A percentile compares a stretch with the other conserved stretches of the same genome.
Evolutionary conservation across 2,113 vertebrate genomes (phyloP).

Genomic region (Lutjanus erythropterus): DNA sequence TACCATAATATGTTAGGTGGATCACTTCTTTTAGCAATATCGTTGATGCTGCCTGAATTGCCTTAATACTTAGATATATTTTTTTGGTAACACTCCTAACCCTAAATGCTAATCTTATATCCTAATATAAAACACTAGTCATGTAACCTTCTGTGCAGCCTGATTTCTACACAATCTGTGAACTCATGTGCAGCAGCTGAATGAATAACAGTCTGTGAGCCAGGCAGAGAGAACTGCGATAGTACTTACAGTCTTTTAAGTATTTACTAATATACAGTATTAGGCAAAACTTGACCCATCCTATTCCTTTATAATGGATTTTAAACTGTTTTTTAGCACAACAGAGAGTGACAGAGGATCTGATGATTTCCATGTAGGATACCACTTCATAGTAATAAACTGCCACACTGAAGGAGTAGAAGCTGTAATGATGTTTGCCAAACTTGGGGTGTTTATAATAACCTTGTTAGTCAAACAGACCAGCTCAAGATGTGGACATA

Average conservation of each 20-base stretch:
- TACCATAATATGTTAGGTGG: neutral
- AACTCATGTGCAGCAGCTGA: too few relatives aligned
- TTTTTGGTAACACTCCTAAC: neutral
- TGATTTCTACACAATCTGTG: too few relatives aligned
- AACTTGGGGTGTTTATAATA: conserved; percentile 37
- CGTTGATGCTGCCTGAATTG: neutral
- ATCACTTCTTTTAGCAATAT: neutral
- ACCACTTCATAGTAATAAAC: conserved; percentile 6
- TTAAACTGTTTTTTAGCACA: conserved; percentile 11
- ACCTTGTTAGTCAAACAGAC: conserved; percentile 14
- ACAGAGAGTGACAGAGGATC: conserved; percentile 5
- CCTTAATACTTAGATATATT: neutral
- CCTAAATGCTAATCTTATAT: neutral
- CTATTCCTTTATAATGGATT: too few relatives aligned
- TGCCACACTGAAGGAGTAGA: conserved; percentile 14
- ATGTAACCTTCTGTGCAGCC: conserved; percentile 2
- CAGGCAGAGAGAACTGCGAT: too few relatives aligned
- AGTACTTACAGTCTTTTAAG: too few relatives aligned
- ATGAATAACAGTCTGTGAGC: too few relatives aligned
- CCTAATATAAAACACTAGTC: neutral
- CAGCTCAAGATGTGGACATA: conserved; percentile 2
- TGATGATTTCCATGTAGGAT: neutral
- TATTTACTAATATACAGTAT: too few relatives aligned
- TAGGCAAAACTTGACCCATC: too few relatives aligned
- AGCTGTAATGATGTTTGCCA: conserved; percentile 31